A percentile compares a stretch with the other conserved stretches of the same genome.
Conservation (phyloP, 2,113 vertebrate species). For the Spheniscus mendiculus region DNA sequence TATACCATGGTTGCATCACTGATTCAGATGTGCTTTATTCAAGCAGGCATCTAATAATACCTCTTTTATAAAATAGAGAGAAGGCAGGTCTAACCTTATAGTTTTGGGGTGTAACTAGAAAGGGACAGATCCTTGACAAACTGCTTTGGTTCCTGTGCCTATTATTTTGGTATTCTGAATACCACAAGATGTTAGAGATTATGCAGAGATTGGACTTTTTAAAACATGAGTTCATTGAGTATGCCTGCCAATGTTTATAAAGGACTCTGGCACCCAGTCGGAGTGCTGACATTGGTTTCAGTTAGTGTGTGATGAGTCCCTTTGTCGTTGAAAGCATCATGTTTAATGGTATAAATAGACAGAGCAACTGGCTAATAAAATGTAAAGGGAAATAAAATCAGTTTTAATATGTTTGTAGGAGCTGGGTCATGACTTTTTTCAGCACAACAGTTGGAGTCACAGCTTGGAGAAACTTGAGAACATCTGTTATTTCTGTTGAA, state of each 20-base stretch:
- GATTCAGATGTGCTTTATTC: not conserved
- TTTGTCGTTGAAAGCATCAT: conserved; percentile 21
- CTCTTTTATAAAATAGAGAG: not conserved
- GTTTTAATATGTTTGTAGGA: conserved; percentile 44
- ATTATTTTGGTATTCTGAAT: not conserved
- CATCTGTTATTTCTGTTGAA: conserved; percentile 64
- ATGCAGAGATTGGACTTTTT: not conserved
- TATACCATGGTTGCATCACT: not conserved
- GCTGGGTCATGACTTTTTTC: conserved; percentile 44
- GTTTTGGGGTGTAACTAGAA: not conserved
- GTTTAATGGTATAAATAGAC: conserved; percentile 41
- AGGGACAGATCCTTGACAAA: not conserved
- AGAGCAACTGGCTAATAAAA: conserved; percentile 50
- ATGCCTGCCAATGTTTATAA: conserved; percentile 30
- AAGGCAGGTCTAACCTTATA: not conserved
- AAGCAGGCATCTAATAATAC: not conserved
- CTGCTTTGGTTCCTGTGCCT: not conserved
- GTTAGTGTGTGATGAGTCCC: conserved; percentile 15
- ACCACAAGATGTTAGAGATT: not conserved
- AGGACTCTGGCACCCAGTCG: conserved; percentile 33
- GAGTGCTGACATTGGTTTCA: conserved; percentile 54
- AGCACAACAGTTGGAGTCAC: conserved; percentile 55
- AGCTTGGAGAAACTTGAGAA: conserved; percentile 59
- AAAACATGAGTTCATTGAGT: not conserved
- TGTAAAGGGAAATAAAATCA: conserved; percentile 34